Base-by-base conservation (phyloP, 92 coral and sea anemone species). In the Palythoa heliodiscus region DNA sequence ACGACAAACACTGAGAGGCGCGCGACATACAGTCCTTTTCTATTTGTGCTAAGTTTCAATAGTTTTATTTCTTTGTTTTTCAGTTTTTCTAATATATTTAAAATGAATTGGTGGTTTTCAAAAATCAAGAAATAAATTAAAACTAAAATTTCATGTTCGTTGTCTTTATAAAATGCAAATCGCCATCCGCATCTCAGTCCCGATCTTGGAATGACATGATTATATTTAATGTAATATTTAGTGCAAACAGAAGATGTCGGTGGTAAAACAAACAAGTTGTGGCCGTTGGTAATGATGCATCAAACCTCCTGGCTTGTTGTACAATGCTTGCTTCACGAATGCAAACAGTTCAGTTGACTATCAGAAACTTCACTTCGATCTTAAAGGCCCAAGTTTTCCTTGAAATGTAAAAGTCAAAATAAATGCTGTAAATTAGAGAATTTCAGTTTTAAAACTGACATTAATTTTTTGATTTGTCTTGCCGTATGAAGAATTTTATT, bases 271-370 rank as follows among this genome's bases (percentile, higher is more conserved):
- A 80, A 80, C 43, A 68, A 13, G 1, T 7, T 67, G 58, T 47
- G n/a, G 40, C 25, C 47, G 71, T 66, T 67, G 58, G 22, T 53
- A 76, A 76, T 76, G 67, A 54, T 76, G 55, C 57, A 66, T 14
- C 40, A 66, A 64, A 80, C 84, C 84, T 64, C 84, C 84, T 68
- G 73, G 75, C 72, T 37, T 17, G 84, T 52, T 64, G 48, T 80
- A 47, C 60, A 64, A 48, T 20, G 22, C 74, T 47, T 15, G 25
- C 14, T 14, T 43, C 71, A 64, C 73, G 24, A 69, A 19, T 66
- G 37, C 15, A 80, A 67, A 80, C 84, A 66, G 15, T 66, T 48
- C 60, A 63, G 20, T 2, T 63, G n/a, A 63, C 14, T 22, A 66
- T 40, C 40, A 60, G 84, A 22, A 23, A 52, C 2, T 66, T 69